Percentiles rank a stretch among this genome's conserved stretches.
Conservation (phyloP, 2,888 invertebrate genomes). For the Oscheius onirici region DNA sequence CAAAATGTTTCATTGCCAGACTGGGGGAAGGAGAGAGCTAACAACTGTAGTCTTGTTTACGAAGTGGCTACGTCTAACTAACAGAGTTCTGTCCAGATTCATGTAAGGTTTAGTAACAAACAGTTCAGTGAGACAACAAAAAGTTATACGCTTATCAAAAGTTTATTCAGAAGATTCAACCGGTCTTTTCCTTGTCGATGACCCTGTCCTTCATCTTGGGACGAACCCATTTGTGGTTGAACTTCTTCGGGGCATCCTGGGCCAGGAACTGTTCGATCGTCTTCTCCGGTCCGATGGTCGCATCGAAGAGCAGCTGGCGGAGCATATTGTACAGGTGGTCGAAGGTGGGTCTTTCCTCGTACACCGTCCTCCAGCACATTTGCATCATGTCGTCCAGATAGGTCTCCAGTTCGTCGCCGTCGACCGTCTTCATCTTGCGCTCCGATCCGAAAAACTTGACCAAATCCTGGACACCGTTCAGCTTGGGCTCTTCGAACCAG, state of each 20-base stretch:
- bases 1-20: too few relatives aligned
- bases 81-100: too few relatives aligned
- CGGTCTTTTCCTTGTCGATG: neutral
- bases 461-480: neutral
- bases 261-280: neutral
- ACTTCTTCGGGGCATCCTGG: neutral
- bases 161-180: too few relatives aligned
- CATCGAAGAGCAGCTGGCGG: constrained; percentile 24
- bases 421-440: constrained; percentile 1
- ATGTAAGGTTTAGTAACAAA: too few relatives aligned
- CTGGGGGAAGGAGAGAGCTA: too few relatives aligned
- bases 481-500: constrained; percentile 1
- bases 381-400: constrained; percentile 22
- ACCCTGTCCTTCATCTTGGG: constrained; percentile 8
- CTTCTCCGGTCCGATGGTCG: constrained; percentile 2
- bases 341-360: constrained; percentile 12
- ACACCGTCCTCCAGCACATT: constrained; percentile 1
- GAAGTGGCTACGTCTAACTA: too few relatives aligned
- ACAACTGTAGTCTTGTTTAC: too few relatives aligned
- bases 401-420: constrained; percentile 2
- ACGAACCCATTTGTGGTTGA: constrained; percentile 6
- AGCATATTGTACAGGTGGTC: constrained; percentile 16
- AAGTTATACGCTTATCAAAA: too few relatives aligned
- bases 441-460: neutral
- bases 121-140: too few relatives aligned